A percentile compares a stretch with the other conserved stretches of the same genome.
These are phyloP conservation scores for Nemotelus pantherinus DNA, from an alignment of 2,888 invertebrate species.

Conservation along the genomic window DNA sequence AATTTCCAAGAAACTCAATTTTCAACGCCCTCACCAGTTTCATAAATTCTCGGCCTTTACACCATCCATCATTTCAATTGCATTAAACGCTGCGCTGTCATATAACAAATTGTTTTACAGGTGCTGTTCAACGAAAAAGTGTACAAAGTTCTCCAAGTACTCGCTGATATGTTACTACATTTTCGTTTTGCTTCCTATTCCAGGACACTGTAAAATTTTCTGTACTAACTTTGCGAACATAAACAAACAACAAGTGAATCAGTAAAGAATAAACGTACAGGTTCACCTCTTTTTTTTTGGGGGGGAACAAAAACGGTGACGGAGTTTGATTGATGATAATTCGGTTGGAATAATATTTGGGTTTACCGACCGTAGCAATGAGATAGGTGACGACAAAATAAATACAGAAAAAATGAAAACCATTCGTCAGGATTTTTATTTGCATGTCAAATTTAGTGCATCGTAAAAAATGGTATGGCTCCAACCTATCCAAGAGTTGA, in stretches of 20 bases:
- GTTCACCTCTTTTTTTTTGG: too few relatives aligned
- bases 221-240: too few relatives aligned
- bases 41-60: neutral
- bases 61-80: constrained; percentile 10
- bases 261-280: too few relatives aligned
- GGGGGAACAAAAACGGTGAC: neutral
- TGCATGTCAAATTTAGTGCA: neutral
- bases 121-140: neutral
- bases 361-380: too few relatives aligned
- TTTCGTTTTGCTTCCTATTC: too few relatives aligned
- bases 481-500: neutral
- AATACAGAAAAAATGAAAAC: neutral
- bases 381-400: too few relatives aligned
- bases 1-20: too few relatives aligned
- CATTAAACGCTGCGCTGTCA: neutral
- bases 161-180: too few relatives aligned
- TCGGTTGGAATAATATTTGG: neutral
- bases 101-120: constrained; percentile 19
- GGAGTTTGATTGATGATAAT: constrained; percentile 7
- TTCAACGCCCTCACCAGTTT: too few relatives aligned
- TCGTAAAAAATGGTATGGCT: neutral
- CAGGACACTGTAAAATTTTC: too few relatives aligned
- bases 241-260: too few relatives aligned
- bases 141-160: too few relatives aligned
- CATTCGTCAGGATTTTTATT: constrained; percentile 2